Evolutionary conservation across 2,113 vertebrate species (phyloP).

Genomic region (Ibidorhyncha struthersii): DNA sequence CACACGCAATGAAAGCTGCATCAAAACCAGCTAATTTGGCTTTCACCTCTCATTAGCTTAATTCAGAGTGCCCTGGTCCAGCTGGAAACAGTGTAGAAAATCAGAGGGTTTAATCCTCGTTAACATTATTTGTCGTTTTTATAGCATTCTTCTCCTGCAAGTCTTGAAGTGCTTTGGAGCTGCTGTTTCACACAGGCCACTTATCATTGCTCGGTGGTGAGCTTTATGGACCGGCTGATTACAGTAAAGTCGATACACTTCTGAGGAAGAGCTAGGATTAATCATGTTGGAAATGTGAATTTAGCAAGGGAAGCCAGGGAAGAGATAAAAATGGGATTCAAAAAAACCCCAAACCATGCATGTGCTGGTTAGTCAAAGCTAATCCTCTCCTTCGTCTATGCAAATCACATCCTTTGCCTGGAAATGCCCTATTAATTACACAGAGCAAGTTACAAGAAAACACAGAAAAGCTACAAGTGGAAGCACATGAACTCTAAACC

Average conservation of each 20-base stretch:
- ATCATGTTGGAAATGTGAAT: neutral
- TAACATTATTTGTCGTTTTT: neutral
- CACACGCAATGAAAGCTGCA: neutral
- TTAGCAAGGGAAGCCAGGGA: neutral
- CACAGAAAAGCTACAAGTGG: neutral
- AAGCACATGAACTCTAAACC: neutral
- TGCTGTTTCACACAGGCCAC: neutral
- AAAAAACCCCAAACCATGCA: no score
- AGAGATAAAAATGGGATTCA: neutral
- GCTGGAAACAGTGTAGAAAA: neutral
- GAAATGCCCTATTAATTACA: neutral
- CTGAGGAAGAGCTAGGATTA: neutral
- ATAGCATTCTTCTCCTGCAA: neutral
- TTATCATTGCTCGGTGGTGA: neutral
- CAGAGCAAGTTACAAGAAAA: neutral
- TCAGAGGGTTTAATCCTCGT: neutral
- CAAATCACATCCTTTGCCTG: neutral
- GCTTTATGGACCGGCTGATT: neutral
- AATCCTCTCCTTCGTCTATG: neutral
- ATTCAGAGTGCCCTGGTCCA: neutral
- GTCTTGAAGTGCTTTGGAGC: neutral
- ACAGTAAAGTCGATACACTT: neutral
- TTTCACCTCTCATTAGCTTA: slow-evolving; percentile 10
- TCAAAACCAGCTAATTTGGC: neutral
- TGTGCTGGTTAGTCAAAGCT: neutral